Base-by-base conservation (phyloP, 2,888 invertebrate species). In the Oxycera nigricornis region DNA sequence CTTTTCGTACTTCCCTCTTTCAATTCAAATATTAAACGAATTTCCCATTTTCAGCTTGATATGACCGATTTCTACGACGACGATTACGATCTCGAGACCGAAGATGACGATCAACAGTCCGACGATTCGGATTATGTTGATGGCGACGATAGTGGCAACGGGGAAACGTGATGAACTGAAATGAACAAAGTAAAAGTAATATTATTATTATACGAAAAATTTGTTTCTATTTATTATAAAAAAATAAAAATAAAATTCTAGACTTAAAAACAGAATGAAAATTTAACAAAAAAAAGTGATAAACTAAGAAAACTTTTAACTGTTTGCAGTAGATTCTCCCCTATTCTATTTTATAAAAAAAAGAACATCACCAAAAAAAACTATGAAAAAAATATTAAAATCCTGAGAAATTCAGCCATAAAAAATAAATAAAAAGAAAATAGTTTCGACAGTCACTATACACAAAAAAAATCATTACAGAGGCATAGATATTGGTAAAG, bases 31-130 rank as follows among this genome's bases (percentile, higher is more conserved):
- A 22, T 55, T 55, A n/a, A n/a, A n/a, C 30, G 7, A 11, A 11
- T 61, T 61, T 3, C 17, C n/a, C 28, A 61, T 61, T 68, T 82
- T 7, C 88, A 90, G 85, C 86, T 93, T 79, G 97, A 97, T 85
- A 94, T 96, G 91, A 94, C 95, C 79, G 98, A 97, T 85, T 97
- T 96, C 86, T 97, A 97, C 87, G 96, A 96, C 82, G 96, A 96
- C 84, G 96, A 96, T 83, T 96, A 96, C 84, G 96, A 95, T 83
- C 89, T 95, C 78, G 91, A 91, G 80, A 89, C 91, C 1, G 91
- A 92, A 81, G 90, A 90, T 82, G 88, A 88, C 79, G 89, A 91
- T 81, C 88, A 91, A 79, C 90, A 90, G 76, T 87, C 88, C 52
- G 91, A 90, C 73, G 92, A 90, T 72, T 92, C 91, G 41, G 91